Conservation (phyloP, 2,113 vertebrate genomes). For the Rutilus rutilus region DNA sequence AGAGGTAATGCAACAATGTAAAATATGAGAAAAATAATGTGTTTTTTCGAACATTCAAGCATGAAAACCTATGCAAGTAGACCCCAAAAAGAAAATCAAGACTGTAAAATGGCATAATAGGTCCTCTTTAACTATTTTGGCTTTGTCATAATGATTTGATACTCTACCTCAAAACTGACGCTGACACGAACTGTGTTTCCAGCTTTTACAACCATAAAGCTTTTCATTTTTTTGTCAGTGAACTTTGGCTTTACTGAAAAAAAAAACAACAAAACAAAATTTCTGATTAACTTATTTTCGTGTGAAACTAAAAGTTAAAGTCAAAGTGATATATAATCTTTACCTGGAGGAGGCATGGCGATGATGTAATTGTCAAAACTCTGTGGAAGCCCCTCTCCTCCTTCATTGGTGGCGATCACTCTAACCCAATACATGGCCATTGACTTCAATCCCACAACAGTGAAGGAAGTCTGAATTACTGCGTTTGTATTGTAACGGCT, state of each 20-base stretch:
- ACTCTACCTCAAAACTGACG: slow-evolving; percentile 84
- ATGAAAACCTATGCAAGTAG: too few relatives aligned
- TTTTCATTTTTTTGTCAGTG: slow-evolving; percentile 75
- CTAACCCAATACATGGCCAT: slow-evolving; percentile 79
- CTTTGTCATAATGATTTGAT: neutral
- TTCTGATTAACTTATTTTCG: neutral
- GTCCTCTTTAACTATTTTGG: too few relatives aligned
- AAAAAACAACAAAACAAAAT: neutral
- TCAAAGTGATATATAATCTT: slow-evolving; percentile 23
- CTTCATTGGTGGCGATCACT: slow-evolving; percentile 80
- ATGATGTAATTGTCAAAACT: slow-evolving; percentile 73
- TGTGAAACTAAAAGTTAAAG: neutral
- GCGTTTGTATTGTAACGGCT: slow-evolving; percentile 76
- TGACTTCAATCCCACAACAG: slow-evolving; percentile 79
- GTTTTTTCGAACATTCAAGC: too few relatives aligned
- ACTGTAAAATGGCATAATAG: too few relatives aligned
- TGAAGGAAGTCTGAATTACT: slow-evolving; percentile 76
- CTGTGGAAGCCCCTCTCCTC: slow-evolving; percentile 78
- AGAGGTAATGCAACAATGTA: too few relatives aligned
- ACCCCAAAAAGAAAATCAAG: too few relatives aligned
- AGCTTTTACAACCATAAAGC: slow-evolving; percentile 75
- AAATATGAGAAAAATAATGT: too few relatives aligned
- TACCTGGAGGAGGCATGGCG: slow-evolving; percentile 76
- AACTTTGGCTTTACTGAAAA: slow-evolving; percentile 83
- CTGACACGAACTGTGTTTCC: slow-evolving; percentile 81